Base-by-base conservation (phyloP, 2,113 vertebrate genomes). In the Osmerus mordax region DNA sequence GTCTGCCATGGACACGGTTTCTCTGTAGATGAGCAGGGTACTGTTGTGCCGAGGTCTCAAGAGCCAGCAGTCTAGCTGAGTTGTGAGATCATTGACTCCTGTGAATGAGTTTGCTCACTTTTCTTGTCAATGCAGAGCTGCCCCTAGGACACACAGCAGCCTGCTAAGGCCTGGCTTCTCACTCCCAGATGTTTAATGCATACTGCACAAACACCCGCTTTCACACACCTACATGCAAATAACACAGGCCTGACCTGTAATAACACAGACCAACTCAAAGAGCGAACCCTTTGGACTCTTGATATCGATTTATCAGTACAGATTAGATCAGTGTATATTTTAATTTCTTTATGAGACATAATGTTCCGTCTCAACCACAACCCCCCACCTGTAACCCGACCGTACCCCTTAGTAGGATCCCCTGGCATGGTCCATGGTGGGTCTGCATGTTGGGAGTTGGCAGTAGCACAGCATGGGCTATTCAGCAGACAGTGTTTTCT, bases 101-200 rank as follows among this genome's bases (percentile, higher is more conserved):
- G 73, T 72, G 73, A 78, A 76, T 60, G 56, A 63, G 47, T 23
- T 65, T 3, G 21, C 52, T 32, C 52, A 28, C 18, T 59, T 47
- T 78, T 21, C 29, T 65, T 66, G 61, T n/a, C 54, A 29, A 41
- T 65, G 61, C 28, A 53, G 25, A 51, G 65, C 16, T n/a, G 21
- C 21, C 18, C 8, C 28, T 41, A 59, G 15, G 15, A 60, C 64
- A 63, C 64, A 59, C 67, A 21, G 65, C 28, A 36, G n/a, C 4
- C 65, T 4, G 54, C 11, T 61, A 19, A 23, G 28, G 41, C 47
- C 18, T 9, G 58, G 13, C 56, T 23, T 55, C 36, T 25, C 23
- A 25, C 65, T 65, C 29, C 11, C 8, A n/a, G 9, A 28, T 66
- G n/a, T 18, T 62, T 71, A 25, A 51, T 21, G 16, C n/a, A 52